Percentiles rank a stretch among this genome's conserved stretches.
phyloP scores from a whole-genome alignment of 2,113 vertebrate species.

The Conger conger region DNA sequence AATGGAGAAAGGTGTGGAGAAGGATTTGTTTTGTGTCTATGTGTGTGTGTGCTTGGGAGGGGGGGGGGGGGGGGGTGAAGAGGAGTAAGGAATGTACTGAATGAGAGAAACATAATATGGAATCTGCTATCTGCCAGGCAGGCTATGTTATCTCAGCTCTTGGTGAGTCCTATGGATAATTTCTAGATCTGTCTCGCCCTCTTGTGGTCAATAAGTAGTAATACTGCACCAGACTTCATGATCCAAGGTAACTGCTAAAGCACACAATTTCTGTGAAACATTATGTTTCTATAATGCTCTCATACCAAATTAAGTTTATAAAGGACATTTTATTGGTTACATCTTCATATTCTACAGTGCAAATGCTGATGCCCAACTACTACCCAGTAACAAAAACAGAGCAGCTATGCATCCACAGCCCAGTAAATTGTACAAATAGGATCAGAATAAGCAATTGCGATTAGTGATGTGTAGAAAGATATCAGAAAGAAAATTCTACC shows the following conservation, averaged over 20 bases:
- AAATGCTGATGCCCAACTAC: neutral
- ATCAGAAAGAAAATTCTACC: too few species aligned
- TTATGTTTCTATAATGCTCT: neutral
- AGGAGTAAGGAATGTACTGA: neutral
- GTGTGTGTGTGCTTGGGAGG: too few species aligned
- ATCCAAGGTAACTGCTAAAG: neutral
- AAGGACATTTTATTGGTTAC: neutral
- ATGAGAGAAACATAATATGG: neutral
- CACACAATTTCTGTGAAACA: neutral
- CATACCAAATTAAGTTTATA: neutral
- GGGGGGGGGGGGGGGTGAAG: neutral
- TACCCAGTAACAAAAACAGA: too few species aligned
- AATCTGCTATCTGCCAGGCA: neutral
- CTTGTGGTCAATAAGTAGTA: conserved; percentile 41
- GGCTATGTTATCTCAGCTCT: neutral
- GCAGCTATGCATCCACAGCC: too few species aligned
- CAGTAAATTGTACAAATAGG: too few species aligned
- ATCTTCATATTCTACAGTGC: neutral
- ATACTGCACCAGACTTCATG: neutral
- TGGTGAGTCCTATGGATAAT: neutral
- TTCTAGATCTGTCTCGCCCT: conserved; percentile 37
- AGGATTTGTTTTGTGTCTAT: neutral
- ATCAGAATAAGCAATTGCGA: too few species aligned
- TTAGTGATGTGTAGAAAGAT: too few species aligned
- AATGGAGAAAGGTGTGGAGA: neutral